Base-by-base conservation (phyloP, 2,113 vertebrate genomes). In the Sinocyclocheilus maitianheensis region DNA sequence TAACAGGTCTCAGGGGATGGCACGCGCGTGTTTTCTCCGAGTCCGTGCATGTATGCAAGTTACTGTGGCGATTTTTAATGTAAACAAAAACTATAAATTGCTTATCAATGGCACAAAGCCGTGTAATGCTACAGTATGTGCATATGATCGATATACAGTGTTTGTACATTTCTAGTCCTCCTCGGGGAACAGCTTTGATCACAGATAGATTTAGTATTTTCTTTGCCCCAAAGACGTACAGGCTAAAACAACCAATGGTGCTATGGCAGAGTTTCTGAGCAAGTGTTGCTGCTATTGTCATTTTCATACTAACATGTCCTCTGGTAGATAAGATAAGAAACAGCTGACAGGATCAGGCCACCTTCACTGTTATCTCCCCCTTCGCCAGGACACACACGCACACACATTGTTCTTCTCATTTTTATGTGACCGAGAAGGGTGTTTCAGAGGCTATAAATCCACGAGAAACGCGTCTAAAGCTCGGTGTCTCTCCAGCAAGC, bases 1-100 rank as follows among this genome's bases (percentile, higher is more conserved):
- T 84, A 84, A 85, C 81, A 84, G 88, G 85, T 89, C 48, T 83
- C 48, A 74, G 74, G 40, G 88, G 74, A 71, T 55, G 79, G 82
- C 51, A 24, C 13, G 51, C 43, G 48, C 14, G 43, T 48, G 71
- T 84, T 81, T 83, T 48, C 55, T 55, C 63, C 2, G 26, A 12
- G 20, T 62, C 26, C 24, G 3, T 77, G 81, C 26, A 48, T 78
- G 63, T 63, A 53, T 72, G 81, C 65, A 46, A 55, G 62, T 81
- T 76, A 71, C 43, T 62, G 51, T 74, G 34, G 58, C 2, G 51
- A 37, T 84, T 84, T 83, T 74, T 74, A 74, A 84, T 40, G 69
- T 60, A 74, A 74, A 74, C 82, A 60, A 74, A 51, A 74, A 43
- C 11, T 18, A 84, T 84, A 53, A 58, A 75, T 58, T 71, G 81